Conservation (phyloP, 2,797 vertebrate genomes). For the Graptemys geographica region DNA sequence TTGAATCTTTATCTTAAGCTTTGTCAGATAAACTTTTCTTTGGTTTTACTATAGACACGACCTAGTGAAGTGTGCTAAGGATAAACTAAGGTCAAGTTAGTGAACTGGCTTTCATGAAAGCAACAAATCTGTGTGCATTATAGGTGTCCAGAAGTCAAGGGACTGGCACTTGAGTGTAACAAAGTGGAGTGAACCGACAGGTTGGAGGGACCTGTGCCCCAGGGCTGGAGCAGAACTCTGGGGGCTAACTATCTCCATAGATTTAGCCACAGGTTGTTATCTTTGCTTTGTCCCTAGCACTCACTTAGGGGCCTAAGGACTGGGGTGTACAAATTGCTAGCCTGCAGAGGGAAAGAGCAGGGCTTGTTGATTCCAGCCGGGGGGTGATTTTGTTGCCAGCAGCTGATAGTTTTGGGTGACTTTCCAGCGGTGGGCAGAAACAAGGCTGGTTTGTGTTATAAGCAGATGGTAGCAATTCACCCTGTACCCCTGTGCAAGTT, state of each 20-base stretch:
- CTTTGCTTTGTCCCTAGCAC: neutral
- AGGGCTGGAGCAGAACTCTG: neutral
- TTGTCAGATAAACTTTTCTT: neutral
- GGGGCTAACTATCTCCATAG: neutral
- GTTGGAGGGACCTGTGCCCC: neutral
- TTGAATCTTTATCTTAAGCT: neutral
- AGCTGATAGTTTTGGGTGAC: neutral
- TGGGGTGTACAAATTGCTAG: neutral
- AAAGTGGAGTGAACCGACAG: neutral
- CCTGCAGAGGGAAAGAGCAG: neutral
- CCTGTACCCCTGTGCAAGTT: neutral
- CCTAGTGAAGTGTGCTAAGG: neutral
- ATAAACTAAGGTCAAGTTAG: too few species aligned
- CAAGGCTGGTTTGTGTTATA: neutral
- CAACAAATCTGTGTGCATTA: neutral
- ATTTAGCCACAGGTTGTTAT: neutral
- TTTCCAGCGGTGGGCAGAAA: neutral
- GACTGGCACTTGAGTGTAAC: neutral
- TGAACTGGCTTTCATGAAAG: neutral
- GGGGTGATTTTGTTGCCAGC: neutral
- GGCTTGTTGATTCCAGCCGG: neutral
- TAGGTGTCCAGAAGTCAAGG: neutral
- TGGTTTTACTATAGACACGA: neutral
- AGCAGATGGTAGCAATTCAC: neutral
- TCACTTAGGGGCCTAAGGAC: neutral